Evolutionary conservation across 1,140 invertebrate species (phyloP).

Genomic region (Coptotermes formosanus): DNA sequence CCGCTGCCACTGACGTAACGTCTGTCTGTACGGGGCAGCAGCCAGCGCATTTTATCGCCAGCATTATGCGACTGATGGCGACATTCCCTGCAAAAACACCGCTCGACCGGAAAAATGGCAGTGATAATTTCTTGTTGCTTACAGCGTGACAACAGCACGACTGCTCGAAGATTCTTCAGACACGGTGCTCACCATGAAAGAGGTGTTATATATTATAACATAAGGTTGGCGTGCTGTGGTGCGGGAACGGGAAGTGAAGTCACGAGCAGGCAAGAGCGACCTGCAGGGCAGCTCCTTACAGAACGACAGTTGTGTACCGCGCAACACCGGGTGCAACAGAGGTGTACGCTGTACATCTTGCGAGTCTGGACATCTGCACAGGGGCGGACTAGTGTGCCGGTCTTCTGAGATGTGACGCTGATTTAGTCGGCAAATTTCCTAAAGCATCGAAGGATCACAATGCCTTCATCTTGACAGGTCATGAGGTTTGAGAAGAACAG

Average conservation of each 20-base stretch:
- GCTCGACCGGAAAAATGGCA: neutral
- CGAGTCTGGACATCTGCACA: too few relatives aligned
- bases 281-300: neutral
- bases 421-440: too few relatives aligned
- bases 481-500: too few relatives aligned
- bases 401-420: too few relatives aligned
- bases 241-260: neutral
- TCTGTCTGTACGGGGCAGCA: neutral
- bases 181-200: neutral
- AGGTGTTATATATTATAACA: neutral
- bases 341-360: too few relatives aligned
- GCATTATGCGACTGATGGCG: neutral
- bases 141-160: neutral
- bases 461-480: too few relatives aligned
- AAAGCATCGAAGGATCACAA: too few relatives aligned
- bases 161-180: neutral
- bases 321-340: too few relatives aligned
- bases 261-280: neutral
- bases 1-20: neutral
- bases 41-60: neutral
- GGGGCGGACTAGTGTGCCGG: too few relatives aligned
- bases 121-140: neutral
- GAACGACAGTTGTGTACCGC: neutral
- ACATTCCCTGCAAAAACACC: neutral
- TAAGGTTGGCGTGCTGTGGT: neutral